Conservation (phyloP, 2,113 vertebrate species). For the Mesitornis unicolor region DNA sequence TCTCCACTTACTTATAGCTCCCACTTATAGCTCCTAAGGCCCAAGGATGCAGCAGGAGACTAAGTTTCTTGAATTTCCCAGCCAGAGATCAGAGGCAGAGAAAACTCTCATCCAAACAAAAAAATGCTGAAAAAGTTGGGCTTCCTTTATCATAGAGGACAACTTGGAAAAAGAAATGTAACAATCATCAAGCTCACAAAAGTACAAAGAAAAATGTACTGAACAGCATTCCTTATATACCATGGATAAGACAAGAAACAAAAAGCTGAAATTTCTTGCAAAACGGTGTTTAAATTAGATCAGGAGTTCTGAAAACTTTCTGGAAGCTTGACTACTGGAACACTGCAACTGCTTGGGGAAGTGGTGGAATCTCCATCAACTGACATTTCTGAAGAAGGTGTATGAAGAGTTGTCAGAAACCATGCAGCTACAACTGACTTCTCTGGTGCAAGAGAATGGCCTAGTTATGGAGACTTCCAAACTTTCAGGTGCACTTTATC, state of each 20-base stretch:
- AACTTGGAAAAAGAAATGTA: background rate
- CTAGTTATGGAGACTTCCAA: background rate
- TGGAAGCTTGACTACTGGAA: background rate
- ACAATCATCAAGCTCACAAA: background rate
- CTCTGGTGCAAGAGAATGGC: background rate
- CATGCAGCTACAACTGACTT: background rate
- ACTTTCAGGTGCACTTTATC: background rate
- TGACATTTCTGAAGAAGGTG: background rate
- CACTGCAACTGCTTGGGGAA: background rate
- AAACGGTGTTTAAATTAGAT: background rate
- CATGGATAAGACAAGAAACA: background rate
- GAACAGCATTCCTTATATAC: background rate
- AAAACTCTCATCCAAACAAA: background rate
- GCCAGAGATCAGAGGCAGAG: background rate
- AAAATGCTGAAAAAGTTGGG: background rate
- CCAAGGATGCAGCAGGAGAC: background rate
- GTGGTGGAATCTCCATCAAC: background rate
- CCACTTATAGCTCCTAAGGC: background rate
- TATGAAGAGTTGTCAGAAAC: background rate
- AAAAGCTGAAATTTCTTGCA: background rate
- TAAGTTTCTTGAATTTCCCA: background rate
- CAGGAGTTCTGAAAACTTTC: background rate
- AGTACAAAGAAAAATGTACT: background rate
- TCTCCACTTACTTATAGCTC: background rate
- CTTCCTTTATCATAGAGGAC: fast-evolving